Evolutionary conservation across 2,888 invertebrate species (phyloP), one percentile per base, ranked within the genome.

Genomic region (Sylvicola fuscatus): DNA sequence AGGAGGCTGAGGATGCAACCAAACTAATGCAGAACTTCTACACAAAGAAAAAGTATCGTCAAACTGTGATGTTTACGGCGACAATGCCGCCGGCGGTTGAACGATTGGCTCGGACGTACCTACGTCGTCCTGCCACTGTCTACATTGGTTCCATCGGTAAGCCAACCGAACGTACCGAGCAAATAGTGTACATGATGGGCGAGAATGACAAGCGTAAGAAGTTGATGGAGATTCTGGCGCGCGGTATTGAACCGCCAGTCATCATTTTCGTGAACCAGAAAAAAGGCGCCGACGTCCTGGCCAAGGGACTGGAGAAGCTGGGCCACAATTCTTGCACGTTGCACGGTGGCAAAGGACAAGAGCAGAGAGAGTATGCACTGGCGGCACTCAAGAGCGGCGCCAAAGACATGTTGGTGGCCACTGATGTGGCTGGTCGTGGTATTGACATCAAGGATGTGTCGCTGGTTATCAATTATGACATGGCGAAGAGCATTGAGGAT

Each of bases 1-100:
- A 99, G 47, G 97, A 95, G 46, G 97, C 97, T 1, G 98, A 99
- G 62, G 92, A 97, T 58, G 86, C 86, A 37, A 70, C 72, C 32
- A 76, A 82, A 45, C 63, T 98, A 37, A 68, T 95, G 59, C 83
- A 81, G 26, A 97, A 98, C 59, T 97, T 95, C 52, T 77, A 82
- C 51, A 77, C 89, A 1, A 95, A 92, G 58, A 84, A 95, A 56
- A 98, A 98, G 57, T 98, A 83, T 58, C 68, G 95, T 54, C 95
- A 95, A 78, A 99, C 98, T 49, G 98, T 99, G 54, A 99, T 99
- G 98, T 99, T 99, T 60, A 98, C 98, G 34, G 98, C 98, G 3
- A 99, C 98, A 43, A 99, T 99, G 98, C 95, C 95, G 7, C 80
- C 95, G 0, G 87, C 95, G 3, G 93, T 99, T 2, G 98, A 99